Percentiles rank a stretch among this genome's conserved stretches.
These are phyloP conservation scores for Oreortyx pictus DNA, from an alignment of 2,797 vertebrate species.

Conservation along the genomic window DNA sequence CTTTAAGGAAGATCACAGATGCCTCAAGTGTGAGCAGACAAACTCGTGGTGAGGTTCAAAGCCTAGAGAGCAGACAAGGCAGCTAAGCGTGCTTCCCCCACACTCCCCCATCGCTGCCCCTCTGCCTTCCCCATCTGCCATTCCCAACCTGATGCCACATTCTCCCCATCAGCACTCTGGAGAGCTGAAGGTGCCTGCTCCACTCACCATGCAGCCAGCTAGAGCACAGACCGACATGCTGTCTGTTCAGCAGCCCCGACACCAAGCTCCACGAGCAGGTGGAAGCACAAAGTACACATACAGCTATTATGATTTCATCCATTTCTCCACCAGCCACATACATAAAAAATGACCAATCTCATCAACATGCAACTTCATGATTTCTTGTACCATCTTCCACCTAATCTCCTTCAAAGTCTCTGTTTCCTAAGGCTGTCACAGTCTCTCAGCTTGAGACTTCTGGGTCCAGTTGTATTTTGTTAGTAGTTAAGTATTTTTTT, in stretches of 20 bases:
- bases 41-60: background rate
- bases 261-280: background rate
- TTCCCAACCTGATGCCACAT: fast-evolving
- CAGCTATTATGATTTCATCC: background rate
- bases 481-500: background rate
- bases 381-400: background rate
- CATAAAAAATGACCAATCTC: background rate
- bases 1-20: background rate
- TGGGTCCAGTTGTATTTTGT: background rate
- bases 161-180: background rate
- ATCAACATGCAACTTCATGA: fast-evolving
- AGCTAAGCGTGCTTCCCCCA: background rate
- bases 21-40: background rate
- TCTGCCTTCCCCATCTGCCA: background rate
- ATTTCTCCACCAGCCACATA: background rate
- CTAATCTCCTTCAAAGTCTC: background rate
- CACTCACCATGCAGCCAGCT: background rate
- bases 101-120: background rate
- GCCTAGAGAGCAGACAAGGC: background rate
- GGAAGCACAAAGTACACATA: background rate
- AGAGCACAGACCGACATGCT: background rate
- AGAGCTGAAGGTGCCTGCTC: background rate
- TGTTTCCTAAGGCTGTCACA: background rate
- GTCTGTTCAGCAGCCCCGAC: background rate
- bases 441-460: background rate